Conservation (phyloP, 2,797 vertebrate species). For the Manis crassicaudata region DNA sequence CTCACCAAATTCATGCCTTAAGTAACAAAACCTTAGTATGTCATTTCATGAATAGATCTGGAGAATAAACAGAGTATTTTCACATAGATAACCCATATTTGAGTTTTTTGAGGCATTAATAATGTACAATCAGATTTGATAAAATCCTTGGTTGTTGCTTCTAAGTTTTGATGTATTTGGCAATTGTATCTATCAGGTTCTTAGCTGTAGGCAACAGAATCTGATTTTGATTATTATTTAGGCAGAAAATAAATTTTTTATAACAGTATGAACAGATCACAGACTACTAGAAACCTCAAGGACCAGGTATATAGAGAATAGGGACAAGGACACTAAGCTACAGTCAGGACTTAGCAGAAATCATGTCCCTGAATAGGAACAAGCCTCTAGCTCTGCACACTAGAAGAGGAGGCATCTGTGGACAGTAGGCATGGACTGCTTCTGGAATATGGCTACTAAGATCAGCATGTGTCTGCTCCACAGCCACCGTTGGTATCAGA, state of each 20-base stretch:
- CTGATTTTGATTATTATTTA: slow-evolving; percentile 14
- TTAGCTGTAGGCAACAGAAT: neutral
- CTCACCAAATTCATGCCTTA: neutral
- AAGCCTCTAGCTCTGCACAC: neutral
- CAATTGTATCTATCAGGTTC: neutral
- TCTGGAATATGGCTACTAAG: neutral
- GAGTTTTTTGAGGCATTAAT: neutral
- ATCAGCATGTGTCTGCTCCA: neutral
- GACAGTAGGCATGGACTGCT: rapidly evolving
- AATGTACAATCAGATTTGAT: neutral
- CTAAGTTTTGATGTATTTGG: neutral
- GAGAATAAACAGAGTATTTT: slow-evolving; percentile 3
- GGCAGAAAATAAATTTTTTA: neutral
- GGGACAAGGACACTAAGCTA: neutral
- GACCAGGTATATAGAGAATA: neutral
- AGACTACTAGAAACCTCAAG: neutral
- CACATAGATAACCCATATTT: neutral
- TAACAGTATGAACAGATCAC: neutral
- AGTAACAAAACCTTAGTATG: neutral
- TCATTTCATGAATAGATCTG: neutral
- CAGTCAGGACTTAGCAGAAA: neutral
- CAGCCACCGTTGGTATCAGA: neutral
- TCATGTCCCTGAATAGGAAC: neutral
- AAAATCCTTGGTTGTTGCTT: neutral
- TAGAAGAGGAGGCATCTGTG: neutral